phyloP scores from a whole-genome alignment of 2,113 vertebrate species.

The Notarius lentiginosus region DNA sequence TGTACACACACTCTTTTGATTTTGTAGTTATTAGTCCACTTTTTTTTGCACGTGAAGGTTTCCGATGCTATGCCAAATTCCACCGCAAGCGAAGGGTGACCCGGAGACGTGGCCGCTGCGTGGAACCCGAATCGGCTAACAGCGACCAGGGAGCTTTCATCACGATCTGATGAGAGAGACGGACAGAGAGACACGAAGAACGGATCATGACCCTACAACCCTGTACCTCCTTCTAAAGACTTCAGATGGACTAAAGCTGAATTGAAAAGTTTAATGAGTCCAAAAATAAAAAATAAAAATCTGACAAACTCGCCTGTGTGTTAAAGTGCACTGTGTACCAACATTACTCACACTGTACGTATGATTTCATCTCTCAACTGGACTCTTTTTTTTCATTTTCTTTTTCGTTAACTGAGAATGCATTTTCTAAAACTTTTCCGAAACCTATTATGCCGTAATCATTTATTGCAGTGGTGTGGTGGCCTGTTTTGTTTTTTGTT shows the following conservation, averaged over 20 bases:
- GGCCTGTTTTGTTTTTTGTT: neutral
- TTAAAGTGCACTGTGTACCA: constrained; percentile 17
- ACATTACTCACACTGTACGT: constrained; percentile 56
- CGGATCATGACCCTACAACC: neutral
- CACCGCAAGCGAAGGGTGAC: constrained; percentile 94
- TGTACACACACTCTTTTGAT: neutral
- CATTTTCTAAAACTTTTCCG: neutral
- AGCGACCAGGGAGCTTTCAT: constrained; percentile 92
- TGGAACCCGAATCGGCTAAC: constrained; percentile 84
- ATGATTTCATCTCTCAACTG: constrained; percentile 47
- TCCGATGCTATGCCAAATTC: constrained; percentile 96
- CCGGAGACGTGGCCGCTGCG: constrained; percentile 89
- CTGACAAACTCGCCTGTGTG: constrained; percentile 5
- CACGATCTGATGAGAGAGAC: constrained; percentile 74
- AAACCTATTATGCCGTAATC: neutral
- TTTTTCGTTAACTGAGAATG: constrained; percentile 36
- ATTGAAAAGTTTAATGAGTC: constrained; percentile 11
- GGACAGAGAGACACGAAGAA: neutral
- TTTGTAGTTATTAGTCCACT: neutral
- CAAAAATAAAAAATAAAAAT: neutral
- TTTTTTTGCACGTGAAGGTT: constrained; percentile 68
- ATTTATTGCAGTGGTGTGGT: neutral
- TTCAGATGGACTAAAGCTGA: constrained; percentile 19
- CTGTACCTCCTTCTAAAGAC: constrained; percentile 24
- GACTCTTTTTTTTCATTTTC: constrained; percentile 34